phyloP scores from a whole-genome alignment of 2,888 invertebrate species.

The Cataglyphis albicans region DNA sequence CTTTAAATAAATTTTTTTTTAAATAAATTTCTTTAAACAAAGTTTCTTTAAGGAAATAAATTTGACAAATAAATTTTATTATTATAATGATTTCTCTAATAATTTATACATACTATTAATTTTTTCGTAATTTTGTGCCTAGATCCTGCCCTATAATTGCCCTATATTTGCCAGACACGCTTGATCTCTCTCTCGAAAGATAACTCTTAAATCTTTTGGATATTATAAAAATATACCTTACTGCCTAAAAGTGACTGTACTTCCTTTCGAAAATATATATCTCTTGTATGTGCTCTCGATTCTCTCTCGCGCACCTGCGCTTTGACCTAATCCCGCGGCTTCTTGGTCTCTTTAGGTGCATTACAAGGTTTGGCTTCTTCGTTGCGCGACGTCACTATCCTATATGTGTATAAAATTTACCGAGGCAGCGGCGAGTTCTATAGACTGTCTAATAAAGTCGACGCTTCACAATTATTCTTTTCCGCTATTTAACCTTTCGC shows the following conservation, averaged over 20 bases:
- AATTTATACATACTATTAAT: background rate
- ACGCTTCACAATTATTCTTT: conserved; percentile 63
- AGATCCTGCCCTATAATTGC: background rate
- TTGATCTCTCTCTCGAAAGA: background rate
- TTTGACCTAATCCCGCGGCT: conserved; percentile 59
- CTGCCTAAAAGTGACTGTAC: conserved; percentile 29
- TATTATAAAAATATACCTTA: conserved; percentile 49
- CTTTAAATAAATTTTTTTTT: no score
- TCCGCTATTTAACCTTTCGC: conserved; percentile 72
- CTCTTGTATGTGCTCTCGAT: background rate
- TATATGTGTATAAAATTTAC: conserved; percentile 66
- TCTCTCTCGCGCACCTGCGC: conserved; percentile 38
- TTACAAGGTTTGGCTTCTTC: conserved; percentile 73
- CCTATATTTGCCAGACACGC: background rate
- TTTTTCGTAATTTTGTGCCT: conserved; percentile 11
- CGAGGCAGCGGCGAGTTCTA: conserved; percentile 53
- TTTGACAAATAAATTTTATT: background rate
- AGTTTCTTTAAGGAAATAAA: background rate
- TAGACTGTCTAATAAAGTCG: conserved; percentile 66
- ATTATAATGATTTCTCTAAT: background rate
- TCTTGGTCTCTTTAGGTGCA: conserved; percentile 62
- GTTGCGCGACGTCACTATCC: conserved; percentile 51
- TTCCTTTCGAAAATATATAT: conserved; percentile 34
- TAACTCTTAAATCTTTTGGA: background rate
- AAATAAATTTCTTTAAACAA: no score